Conservation (phyloP, 1,140 invertebrate species). For the Pentalonia nigronervosa region DNA sequence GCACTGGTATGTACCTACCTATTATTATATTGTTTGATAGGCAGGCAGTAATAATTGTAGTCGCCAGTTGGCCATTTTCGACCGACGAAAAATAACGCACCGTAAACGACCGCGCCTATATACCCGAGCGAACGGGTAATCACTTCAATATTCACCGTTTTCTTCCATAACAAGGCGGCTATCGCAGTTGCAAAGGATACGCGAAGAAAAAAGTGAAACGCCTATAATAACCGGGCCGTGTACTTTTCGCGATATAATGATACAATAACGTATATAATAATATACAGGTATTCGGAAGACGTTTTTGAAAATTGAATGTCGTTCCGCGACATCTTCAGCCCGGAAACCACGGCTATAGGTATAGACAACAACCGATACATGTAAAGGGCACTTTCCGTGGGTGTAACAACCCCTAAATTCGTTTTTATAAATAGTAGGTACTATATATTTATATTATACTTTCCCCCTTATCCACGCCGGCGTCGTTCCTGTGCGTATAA, state of each 20-base stretch:
- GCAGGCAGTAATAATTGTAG: too few relatives aligned
- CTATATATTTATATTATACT: not conserved
- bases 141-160: not conserved
- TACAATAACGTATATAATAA: not conserved
- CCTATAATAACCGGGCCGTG: too few relatives aligned
- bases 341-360: not conserved
- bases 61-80: not conserved
- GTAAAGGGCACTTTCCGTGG: not conserved
- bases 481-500: not conserved
- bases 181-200: not conserved
- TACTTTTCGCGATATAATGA: not conserved
- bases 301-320: not conserved
- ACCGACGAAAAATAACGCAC: not conserved
- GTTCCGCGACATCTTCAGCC: not conserved
- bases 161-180: not conserved
- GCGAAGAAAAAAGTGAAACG: not conserved
- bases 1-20: not conserved
- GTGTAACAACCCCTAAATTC: slow-evolving; percentile 18
- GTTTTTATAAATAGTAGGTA: not conserved
- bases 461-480: not conserved
- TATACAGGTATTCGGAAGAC: not conserved
- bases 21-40: not conserved
- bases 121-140: not conserved
- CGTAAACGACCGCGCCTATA: not conserved
- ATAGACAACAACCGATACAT: too few relatives aligned